Conservation (phyloP, 2,888 invertebrate genomes). For the Parnassius apollo region DNA sequence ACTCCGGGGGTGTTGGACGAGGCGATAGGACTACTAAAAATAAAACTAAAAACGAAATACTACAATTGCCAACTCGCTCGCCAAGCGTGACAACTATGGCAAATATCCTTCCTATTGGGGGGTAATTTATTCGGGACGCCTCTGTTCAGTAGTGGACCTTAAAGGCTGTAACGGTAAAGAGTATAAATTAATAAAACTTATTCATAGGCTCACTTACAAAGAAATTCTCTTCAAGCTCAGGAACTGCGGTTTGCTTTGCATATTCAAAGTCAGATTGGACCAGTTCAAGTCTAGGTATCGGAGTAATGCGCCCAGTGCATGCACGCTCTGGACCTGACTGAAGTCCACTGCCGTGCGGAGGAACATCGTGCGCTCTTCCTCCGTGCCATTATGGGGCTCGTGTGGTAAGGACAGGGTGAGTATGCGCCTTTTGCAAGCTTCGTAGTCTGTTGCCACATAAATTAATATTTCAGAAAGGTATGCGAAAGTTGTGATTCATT, state of each 20-base stretch:
- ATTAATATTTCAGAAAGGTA: no score
- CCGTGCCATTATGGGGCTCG: slow-evolving; percentile 75
- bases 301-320: slow-evolving; percentile 87
- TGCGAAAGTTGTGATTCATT: no score
- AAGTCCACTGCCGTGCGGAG: slow-evolving; percentile 84
- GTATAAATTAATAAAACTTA: no score
- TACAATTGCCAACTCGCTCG: no score
- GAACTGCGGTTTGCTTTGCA: slow-evolving; percentile 72
- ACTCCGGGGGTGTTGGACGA: no score
- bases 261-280: slow-evolving; percentile 73
- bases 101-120: no score
- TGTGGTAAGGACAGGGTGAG: slow-evolving; percentile 75
- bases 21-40: no score
- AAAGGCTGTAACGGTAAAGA: no score
- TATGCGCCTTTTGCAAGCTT: slow-evolving; percentile 80
- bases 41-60: no score
- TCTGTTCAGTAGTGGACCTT: no score
- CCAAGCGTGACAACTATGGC: no score
- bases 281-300: slow-evolving; percentile 86
- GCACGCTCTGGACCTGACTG: slow-evolving; percentile 81
- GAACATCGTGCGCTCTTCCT: slow-evolving; percentile 79
- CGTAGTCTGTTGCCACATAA: slow-evolving; percentile 63
- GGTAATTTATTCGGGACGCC: no score
- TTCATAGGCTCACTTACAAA: slow-evolving; percentile 72
- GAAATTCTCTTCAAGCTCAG: slow-evolving; percentile 80